Percentiles rank a stretch among this genome's conserved stretches.
phyloP scores from a whole-genome alignment of 1,140 invertebrate species.

The Bactericera cockerelli region DNA sequence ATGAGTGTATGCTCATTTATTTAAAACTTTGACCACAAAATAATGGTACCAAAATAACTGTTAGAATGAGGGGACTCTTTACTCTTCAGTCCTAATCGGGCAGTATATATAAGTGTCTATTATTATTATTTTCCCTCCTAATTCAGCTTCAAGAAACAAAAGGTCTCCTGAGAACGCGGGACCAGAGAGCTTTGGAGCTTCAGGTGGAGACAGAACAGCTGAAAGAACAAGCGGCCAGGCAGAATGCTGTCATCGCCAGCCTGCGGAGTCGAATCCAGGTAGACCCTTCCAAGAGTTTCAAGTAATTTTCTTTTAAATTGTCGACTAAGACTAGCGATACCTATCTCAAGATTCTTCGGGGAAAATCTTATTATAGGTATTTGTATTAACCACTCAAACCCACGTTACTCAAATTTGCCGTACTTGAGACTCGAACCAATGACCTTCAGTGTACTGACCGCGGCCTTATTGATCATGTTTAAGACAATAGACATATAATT shows the following conservation, averaged over 20 bases:
- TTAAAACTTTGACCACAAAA: no score
- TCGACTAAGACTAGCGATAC: neutral
- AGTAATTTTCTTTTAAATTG: neutral
- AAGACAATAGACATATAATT: no score
- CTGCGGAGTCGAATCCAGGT: conserved; percentile 58
- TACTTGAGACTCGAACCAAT: no score
- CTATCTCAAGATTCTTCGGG: neutral
- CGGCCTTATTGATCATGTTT: no score
- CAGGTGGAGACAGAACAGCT: conserved; percentile 53
- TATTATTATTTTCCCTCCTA: no score
- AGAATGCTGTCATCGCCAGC: conserved; percentile 59
- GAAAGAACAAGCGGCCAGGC: conserved; percentile 58
- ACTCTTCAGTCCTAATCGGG: no score
- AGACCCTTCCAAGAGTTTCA: conserved; percentile 5
- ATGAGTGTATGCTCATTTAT: no score
- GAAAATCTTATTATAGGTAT: conserved; percentile 10
- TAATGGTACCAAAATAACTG: no score
- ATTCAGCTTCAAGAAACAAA: conserved; percentile 46
- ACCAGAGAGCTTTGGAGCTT: conserved; percentile 47
- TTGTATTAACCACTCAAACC: neutral
- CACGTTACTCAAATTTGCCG: no score
- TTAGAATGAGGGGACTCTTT: no score
- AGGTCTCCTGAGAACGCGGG: conserved; percentile 41
- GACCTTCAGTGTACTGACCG: no score
- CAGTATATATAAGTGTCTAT: no score